These are phyloP conservation scores for Acronicta alni DNA, from an alignment of 2,888 invertebrate genomes.

Conservation along the genomic window DNA sequence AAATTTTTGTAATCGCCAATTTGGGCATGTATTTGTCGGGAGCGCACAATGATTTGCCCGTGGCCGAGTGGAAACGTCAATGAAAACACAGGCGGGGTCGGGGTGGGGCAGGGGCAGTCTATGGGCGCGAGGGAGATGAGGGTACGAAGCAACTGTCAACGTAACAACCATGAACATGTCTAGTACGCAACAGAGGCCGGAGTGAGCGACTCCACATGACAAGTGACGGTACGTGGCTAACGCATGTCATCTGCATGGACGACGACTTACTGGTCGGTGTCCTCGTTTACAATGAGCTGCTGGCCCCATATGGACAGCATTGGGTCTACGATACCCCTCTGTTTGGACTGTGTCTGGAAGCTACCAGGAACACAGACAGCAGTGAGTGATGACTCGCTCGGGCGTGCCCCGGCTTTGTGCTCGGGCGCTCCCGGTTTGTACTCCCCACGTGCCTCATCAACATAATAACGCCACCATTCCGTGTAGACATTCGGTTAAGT, in stretches of 20 bases:
- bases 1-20: conserved; percentile 24
- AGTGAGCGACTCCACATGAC: conserved; percentile 78
- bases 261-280: conserved; percentile 97
- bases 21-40: conserved; percentile 8
- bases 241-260: conserved; percentile 74
- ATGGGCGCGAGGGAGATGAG: conserved; percentile 66
- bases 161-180: conserved; percentile 75
- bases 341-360: conserved; percentile 96
- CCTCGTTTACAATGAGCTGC: conserved; percentile 99
- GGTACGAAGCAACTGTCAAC: conserved; percentile 63
- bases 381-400: conserved; percentile 68
- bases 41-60: conserved; percentile 69
- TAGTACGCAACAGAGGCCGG: conserved; percentile 78
- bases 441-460: conserved; percentile 1
- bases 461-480: background rate
- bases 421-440: conserved; percentile 26
- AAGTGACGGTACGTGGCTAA: conserved; percentile 70
- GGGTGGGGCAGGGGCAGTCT: conserved; percentile 55
- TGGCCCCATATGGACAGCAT: conserved; percentile 99
- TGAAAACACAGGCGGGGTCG: conserved; percentile 67
- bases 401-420: conserved; percentile 45
- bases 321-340: conserved; percentile 99
- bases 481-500: background rate
- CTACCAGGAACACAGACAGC: conserved; percentile 89
- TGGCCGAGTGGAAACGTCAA: conserved; percentile 62